Conservation (phyloP, 2,797 vertebrate genomes). For the Melanotaenia maccullochi region DNA sequence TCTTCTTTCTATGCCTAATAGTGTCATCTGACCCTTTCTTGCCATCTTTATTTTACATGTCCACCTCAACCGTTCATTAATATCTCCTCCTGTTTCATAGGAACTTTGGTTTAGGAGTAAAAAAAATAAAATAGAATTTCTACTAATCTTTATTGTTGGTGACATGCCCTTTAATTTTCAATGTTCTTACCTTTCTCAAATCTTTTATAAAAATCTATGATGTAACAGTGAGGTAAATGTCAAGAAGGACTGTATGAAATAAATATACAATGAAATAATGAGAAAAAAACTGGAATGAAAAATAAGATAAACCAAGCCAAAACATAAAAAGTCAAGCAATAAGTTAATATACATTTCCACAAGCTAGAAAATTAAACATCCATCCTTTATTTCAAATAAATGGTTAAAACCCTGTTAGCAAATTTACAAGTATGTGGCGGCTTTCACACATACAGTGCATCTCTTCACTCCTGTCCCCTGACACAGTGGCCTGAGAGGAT, state of each 20-base stretch:
- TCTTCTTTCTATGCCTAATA: background rate
- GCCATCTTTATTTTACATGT: background rate
- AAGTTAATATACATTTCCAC: constrained; percentile 20
- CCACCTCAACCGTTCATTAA: constrained; percentile 6
- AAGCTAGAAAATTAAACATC: constrained; percentile 15
- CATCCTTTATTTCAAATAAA: constrained; percentile 17
- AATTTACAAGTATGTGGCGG: constrained; percentile 59
- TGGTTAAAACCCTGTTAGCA: constrained; percentile 52
- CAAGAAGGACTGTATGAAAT: constrained; percentile 6
- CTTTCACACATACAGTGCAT: constrained; percentile 51
- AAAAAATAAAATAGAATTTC: constrained; percentile 17
- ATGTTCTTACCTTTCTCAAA: constrained; percentile 28
- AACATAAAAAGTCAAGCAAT: constrained; percentile 19
- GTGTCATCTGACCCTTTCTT: background rate
- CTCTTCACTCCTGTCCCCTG: constrained; percentile 55
- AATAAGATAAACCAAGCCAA: constrained; percentile 8
- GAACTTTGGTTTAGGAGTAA: constrained; percentile 23
- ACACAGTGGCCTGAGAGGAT: constrained; percentile 38
- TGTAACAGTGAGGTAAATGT: constrained; percentile 7
- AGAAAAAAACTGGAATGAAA: background rate
- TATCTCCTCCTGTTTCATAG: constrained; percentile 9
- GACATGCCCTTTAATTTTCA: constrained; percentile 46
- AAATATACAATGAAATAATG: constrained; percentile 38
- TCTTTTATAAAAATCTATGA: constrained; percentile 8
- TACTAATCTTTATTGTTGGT: constrained; percentile 30